Evolutionary conservation across 2,888 invertebrate genomes (phyloP).

Genomic region (Eubasilissa splendida): DNA sequence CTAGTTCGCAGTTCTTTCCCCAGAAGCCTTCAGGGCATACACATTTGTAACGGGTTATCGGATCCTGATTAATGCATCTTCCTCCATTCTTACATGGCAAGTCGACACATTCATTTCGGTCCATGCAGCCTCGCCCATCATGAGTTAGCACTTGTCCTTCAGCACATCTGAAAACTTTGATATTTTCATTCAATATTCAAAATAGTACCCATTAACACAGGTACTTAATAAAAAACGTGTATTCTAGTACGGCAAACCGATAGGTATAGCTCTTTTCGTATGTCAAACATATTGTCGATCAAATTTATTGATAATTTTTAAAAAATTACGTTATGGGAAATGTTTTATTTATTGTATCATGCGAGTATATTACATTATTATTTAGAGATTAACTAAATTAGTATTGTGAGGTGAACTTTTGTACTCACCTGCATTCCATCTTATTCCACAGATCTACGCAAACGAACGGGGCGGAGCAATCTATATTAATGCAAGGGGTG

Average conservation of each 20-base stretch:
- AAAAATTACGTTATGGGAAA: no score
- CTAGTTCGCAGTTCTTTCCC: conserved; percentile 94
- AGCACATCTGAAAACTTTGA: conserved; percentile 80
- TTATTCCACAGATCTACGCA: conserved; percentile 99
- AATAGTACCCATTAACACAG: no score
- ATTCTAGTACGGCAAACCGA: no score
- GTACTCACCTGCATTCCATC: conserved; percentile 95
- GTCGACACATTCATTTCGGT: conserved; percentile 96
- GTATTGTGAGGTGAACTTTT: no score
- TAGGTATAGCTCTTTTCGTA: no score
- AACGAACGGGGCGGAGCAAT: conserved; percentile 93
- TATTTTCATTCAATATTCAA: no score
- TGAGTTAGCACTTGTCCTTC: conserved; percentile 92
- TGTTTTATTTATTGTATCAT: no score
- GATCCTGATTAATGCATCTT: conserved; percentile 92
- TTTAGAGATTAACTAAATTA: no score
- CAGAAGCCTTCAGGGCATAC: conserved; percentile 93
- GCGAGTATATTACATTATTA: no score
- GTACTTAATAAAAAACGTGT: no score
- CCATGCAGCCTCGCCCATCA: conserved; percentile 93
- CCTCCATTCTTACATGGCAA: conserved; percentile 95
- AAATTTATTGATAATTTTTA: no score
- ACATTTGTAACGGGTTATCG: conserved; percentile 88
- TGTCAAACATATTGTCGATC: no score
- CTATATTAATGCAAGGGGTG: conserved; percentile 94